phyloP scores from a whole-genome alignment of 1,140 invertebrate species.

The Calycopis cecrops region DNA sequence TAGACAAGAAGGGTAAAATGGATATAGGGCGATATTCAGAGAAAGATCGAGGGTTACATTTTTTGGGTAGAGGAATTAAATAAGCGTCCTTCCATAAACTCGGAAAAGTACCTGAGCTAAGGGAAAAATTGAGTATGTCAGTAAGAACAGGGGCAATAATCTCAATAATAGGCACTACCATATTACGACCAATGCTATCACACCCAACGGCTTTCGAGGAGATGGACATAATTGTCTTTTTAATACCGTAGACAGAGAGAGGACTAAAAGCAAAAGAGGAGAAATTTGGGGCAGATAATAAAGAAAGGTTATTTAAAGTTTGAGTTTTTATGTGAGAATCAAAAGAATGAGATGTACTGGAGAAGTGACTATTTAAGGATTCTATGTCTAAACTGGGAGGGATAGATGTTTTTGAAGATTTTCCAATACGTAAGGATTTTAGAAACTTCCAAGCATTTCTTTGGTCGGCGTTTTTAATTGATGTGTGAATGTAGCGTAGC shows the following conservation, averaged over 20 bases:
- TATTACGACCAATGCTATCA: neutral
- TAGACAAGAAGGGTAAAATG: constrained; percentile 27
- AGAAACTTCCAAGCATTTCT: neutral
- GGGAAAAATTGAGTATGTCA: neutral
- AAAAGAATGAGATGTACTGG: neutral
- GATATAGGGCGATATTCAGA: constrained; percentile 18
- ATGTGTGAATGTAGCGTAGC: neutral
- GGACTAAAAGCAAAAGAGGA: too few species aligned
- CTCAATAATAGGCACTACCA: neutral
- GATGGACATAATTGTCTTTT: neutral
- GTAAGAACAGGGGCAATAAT: neutral
- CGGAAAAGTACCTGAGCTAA: neutral
- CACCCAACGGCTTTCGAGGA: neutral
- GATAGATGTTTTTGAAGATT: neutral
- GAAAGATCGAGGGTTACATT: neutral
- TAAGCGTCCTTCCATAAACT: neutral
- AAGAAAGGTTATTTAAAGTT: neutral
- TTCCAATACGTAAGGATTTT: too few species aligned
- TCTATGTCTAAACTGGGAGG: neutral
- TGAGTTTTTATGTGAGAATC: neutral
- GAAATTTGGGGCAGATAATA: too few species aligned
- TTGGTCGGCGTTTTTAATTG: neutral
- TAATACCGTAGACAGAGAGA: too few species aligned
- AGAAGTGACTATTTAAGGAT: neutral
- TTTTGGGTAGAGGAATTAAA: neutral